phyloP scores from a whole-genome alignment of 2,888 invertebrate genomes.

The Rhyacophila evoluta region DNA sequence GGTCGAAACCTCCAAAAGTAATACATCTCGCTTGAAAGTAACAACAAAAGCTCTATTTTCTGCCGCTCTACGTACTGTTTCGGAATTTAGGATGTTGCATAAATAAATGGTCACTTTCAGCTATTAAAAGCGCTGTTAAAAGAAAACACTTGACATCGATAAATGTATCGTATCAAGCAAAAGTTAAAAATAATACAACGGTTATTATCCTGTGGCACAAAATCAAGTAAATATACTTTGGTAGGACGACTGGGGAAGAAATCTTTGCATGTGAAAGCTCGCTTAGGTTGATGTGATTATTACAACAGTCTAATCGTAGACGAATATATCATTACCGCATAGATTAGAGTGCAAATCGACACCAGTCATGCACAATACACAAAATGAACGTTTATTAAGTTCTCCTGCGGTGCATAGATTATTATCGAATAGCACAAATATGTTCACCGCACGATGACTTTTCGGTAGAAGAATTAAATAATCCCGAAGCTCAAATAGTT shows the following conservation, averaged over 20 bases:
- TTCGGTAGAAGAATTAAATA: not conserved
- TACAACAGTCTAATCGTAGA: not conserved
- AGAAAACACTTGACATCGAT: no score
- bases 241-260: no score
- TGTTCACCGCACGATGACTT: not conserved
- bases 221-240: not conserved
- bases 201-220: not conserved
- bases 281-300: not conserved
- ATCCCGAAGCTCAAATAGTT: no score
- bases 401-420: not conserved
- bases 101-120: no score
- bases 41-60: not conserved
- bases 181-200: not conserved
- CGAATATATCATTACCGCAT: slow-evolving; percentile 3
- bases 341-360: slow-evolving; percentile 12
- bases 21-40: no score
- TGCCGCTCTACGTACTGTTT: no score
- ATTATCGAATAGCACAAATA: not conserved
- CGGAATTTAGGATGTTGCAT: no score
- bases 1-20: not conserved
- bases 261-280: not conserved
- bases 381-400: not conserved
- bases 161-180: no score
- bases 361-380: not conserved
- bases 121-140: no score